Evolutionary conservation across 1,140 invertebrate species (phyloP), one percentile per base, ranked within the genome.

Genomic region (Nasonia vitripennis): DNA sequence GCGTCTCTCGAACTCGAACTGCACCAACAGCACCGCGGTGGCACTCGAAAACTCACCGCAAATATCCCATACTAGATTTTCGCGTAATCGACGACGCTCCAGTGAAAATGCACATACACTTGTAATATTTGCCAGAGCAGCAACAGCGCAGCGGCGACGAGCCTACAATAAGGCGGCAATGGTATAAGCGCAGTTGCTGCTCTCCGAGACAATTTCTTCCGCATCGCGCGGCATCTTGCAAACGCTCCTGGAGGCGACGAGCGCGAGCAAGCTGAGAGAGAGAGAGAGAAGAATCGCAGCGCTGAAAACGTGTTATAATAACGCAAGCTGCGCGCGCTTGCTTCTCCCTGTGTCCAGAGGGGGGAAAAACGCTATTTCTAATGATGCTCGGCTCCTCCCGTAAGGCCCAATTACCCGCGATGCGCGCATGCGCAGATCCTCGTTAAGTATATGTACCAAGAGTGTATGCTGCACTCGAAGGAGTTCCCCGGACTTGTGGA

Each of bases 141-240:
- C 6, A 37, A 6, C 55, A 7, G 55, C 17, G 55, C 51, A 55
- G 12, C 51, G 51, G 51, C 51, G 51, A 55, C 51, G 51, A 20
- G 12, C 17, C 51, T 20, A 55, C 51, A 55, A 55, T 55, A 55
- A 55, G 51, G 11, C 71, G 71, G 71, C 14, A 17, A 17, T 31
- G 71, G n/a, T 37, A 37, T 34, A 70, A 41, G 37, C 67, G 17
- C 37, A 41, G 67, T 70, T n/a, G 79, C 67, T 6, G 41, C 12
- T 10, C 14, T 71, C n/a, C 77, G 27, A 79, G 78, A 74, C 81
- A 37, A 75, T 62, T 74, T 77, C 81, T 83, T 83, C 81, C 81
- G 81, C 81, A 75, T 83, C 81, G 81, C 73, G 74, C 73, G 74
- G 70, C 81, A 77, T 83, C 81, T 83, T 83, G 81, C 81, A 67